Base-by-base conservation (phyloP, 2,113 vertebrate genomes). In the Oxygymnocypris stewartii region DNA sequence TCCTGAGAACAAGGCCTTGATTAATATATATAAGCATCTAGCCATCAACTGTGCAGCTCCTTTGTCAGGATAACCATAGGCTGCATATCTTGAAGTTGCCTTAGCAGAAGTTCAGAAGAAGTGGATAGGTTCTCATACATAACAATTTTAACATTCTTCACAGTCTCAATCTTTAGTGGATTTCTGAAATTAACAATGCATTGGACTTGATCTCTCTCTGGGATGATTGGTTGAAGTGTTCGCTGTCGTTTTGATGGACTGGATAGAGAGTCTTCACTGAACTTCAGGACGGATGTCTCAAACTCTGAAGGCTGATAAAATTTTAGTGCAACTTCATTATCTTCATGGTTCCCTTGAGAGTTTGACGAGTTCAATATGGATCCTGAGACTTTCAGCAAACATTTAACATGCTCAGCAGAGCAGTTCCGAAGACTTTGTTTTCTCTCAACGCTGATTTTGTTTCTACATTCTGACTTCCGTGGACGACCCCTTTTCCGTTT, bases 71-170 rank as follows among this genome's bases (percentile, higher is more conserved):
- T 95, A 91, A 99, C 94, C 49, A 96, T 94, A 88, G 97, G 98
- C 94, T 94, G 97, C 96, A 99, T 98, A 93, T 98, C 95, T 95
- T 99, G 98, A 93, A 99, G 97, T 74, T 99, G 98, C 94, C 97
- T 98, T 90, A 99, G 92, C 89, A 96, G 91, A 91, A 92, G 92
- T 91, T 98, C 97, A 91, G 96, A 93, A 92, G 96, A 96, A 88
- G 96, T 95, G 91, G 96, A 98, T 84, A 98, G 91, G 87, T 94
- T 94, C 93, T 96, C 96, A 92, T 98, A 96, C 94, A 99, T 93
- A 91, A 98, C 96, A 88, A 99, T 98, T 93, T 99, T 99, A 88
- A 99, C 95, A 88, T 98, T 97, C 85, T 93, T 96, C 76, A 94
- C 95, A 63, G 95, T 96, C 61, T 95, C 96, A 86, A 99, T 94